Conservation (phyloP, 2,797 vertebrate genomes). For the Balearica regulorum region DNA sequence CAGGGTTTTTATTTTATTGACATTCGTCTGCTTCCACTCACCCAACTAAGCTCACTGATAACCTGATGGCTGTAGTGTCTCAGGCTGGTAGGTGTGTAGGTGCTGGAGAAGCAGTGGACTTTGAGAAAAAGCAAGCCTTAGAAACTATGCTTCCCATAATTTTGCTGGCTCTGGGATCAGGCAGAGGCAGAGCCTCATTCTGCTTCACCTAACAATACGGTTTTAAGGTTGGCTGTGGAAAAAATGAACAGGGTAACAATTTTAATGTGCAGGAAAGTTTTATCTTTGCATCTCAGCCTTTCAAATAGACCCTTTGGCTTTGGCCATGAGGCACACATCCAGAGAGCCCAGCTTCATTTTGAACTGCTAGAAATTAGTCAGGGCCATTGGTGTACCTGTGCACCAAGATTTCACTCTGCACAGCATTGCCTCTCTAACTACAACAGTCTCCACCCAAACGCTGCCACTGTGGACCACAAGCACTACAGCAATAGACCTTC, state of each 20-base stretch:
- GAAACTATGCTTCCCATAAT: background rate
- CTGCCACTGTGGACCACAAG: background rate
- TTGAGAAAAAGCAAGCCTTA: background rate
- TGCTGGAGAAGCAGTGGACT: background rate
- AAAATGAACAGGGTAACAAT: background rate
- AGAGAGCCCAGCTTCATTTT: background rate
- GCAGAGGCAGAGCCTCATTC: background rate
- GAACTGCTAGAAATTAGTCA: background rate
- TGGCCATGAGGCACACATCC: background rate
- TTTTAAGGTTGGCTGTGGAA: background rate
- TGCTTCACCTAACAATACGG: background rate
- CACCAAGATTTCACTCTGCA: background rate
- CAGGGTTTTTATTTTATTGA: background rate
- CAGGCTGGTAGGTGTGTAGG: background rate
- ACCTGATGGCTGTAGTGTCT: background rate
- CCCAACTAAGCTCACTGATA: background rate
- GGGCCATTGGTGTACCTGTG: background rate
- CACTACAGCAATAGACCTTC: background rate
- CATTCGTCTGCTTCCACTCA: background rate
- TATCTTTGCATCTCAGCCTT: background rate
- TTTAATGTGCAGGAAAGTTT: background rate
- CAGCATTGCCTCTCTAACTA: background rate
- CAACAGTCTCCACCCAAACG: accelerated
- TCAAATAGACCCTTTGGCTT: background rate
- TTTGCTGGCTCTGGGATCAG: background rate